Conservation (phyloP, 2,113 vertebrate species). For the Scortum barcoo region DNA sequence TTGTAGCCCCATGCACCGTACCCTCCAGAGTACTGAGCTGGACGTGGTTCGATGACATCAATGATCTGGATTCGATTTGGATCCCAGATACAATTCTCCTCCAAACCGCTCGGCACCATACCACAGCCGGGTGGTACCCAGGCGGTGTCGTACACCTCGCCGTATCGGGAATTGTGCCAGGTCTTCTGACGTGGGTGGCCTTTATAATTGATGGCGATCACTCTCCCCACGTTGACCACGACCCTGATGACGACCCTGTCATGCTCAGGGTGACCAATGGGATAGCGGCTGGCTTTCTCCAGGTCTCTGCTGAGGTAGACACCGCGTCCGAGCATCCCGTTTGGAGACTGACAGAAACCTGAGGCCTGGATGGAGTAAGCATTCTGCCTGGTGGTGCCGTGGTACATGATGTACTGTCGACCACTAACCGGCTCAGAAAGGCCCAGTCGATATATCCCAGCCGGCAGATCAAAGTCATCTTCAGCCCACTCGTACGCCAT, state of each 20-base stretch:
- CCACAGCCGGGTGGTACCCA: conserved; percentile 69
- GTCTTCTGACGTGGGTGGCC: conserved; percentile 60
- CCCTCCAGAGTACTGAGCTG: too few relatives aligned
- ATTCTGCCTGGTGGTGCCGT: conserved; percentile 59
- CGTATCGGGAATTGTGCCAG: neutral
- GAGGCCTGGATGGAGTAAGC: neutral
- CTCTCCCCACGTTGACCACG: conserved; percentile 23
- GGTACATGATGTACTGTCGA: conserved; percentile 78
- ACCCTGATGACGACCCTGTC: conserved; percentile 64
- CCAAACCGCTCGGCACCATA: conserved; percentile 75
- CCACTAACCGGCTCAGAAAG: fast-evolving
- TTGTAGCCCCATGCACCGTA: too few relatives aligned
- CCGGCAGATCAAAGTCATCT: too few relatives aligned
- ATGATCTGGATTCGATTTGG: too few relatives aligned
- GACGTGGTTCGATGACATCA: too few relatives aligned
- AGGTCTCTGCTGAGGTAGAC: conserved; percentile 80
- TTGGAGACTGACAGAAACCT: conserved; percentile 34
- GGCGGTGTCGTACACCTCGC: conserved; percentile 42
- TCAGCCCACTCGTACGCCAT: too few relatives aligned
- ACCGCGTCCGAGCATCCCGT: conserved; percentile 75
- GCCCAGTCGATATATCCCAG: fast-evolving
- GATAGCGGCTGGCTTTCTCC: conserved; percentile 76
- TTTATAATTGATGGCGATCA: conserved; percentile 60
- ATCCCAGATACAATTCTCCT: conserved; percentile 76
- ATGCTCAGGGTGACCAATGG: fast-evolving